A percentile compares a stretch with the other conserved stretches of the same genome.
These are phyloP conservation scores for Oscarella lobularis DNA, from an alignment of 37 sponge, comb jelly and placozoan species.

Conservation along the genomic window DNA sequence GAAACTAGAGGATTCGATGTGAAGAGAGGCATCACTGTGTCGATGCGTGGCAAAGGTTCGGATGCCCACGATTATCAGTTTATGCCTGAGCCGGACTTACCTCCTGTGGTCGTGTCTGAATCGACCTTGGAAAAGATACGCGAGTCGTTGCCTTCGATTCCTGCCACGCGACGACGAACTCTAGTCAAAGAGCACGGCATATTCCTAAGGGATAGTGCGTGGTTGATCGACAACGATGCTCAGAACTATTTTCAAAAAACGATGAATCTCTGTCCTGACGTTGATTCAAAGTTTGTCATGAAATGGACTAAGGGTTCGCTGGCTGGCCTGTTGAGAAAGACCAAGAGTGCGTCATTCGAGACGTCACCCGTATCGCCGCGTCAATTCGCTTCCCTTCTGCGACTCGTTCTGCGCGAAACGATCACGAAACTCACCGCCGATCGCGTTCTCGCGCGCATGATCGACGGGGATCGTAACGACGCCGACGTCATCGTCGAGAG, in stretches of 20 bases:
- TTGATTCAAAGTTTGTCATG: not conserved
- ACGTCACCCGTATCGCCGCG: not conserved
- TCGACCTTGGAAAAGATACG: not conserved
- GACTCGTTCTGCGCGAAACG: not conserved
- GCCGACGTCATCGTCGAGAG: too few species aligned
- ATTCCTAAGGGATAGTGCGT: not conserved
- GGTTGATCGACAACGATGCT: not conserved
- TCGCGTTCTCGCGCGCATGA: not conserved
- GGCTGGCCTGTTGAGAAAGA: not conserved
- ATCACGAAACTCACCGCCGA: not conserved
- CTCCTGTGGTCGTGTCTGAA: constrained; percentile 6
- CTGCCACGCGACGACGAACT: not conserved
- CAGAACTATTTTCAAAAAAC: not conserved
- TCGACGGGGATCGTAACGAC: not conserved
- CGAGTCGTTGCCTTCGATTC: not conserved
- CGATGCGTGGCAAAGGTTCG: constrained; percentile 22
- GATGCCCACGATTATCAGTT: constrained; percentile 21
- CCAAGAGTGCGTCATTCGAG: not conserved
- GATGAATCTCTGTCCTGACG: not conserved
- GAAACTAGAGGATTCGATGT: constrained; percentile 51
- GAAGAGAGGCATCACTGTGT: constrained; percentile 16
- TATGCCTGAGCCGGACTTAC: constrained; percentile 41
- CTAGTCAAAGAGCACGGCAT: not conserved
- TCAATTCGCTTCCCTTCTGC: not conserved
- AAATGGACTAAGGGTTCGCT: not conserved